A percentile compares a stretch with the other conserved stretches of the same genome.
Evolutionary conservation across 2,888 invertebrate genomes (phyloP).

Genomic region (Agonopterix arenella): DNA sequence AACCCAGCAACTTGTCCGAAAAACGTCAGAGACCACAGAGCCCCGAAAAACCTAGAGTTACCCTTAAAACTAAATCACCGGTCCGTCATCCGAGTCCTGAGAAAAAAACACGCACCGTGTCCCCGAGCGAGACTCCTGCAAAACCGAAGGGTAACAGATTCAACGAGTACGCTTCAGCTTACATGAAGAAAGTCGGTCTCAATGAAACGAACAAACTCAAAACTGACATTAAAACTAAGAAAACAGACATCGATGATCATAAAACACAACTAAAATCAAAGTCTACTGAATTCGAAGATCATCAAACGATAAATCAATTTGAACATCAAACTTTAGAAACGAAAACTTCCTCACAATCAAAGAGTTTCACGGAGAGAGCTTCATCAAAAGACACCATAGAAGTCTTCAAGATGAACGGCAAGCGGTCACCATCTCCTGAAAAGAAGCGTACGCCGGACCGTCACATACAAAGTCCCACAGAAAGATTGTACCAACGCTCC

Average conservation of each 20-base stretch:
- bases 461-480: conserved; percentile 18
- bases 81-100: conserved; percentile 54
- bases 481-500: conserved; percentile 36
- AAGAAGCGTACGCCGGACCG: conserved; percentile 34
- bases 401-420: conserved; percentile 41
- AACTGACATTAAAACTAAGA: conserved; percentile 36
- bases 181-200: conserved; percentile 67
- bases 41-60: conserved; percentile 46
- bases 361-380: conserved; percentile 39
- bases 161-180: conserved; percentile 66
- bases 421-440: conserved; percentile 50
- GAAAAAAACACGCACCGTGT: conserved; percentile 50
- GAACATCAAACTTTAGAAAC: conserved; percentile 24
- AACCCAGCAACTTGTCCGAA: conserved; percentile 26
- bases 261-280: conserved; percentile 13
- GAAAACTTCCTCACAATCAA: conserved; percentile 30
- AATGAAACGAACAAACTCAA: conserved; percentile 50
- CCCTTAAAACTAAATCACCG: conserved; percentile 37
- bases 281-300: conserved; percentile 11
- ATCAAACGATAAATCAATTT: conserved; percentile 12
- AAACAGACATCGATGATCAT: conserved; percentile 27
- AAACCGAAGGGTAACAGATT: conserved; percentile 60
- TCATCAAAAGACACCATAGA: conserved; percentile 53
- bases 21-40: conserved; percentile 38
- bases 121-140: conserved; percentile 48